Evolutionary conservation across 2,797 vertebrate species (phyloP).

Genomic region (Halcyon chelicuti): DNA sequence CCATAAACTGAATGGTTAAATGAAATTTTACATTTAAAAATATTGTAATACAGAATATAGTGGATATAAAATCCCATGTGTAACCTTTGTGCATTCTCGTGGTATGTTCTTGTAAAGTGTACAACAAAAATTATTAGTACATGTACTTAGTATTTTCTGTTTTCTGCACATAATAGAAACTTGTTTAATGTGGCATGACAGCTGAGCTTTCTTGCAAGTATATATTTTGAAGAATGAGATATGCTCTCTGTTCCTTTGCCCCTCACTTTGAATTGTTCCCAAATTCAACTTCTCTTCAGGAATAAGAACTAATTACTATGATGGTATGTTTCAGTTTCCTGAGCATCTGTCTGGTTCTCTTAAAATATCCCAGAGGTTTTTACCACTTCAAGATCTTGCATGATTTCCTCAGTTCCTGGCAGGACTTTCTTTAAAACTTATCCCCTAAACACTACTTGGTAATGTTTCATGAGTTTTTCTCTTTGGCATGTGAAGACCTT

Average conservation of each 20-base stretch:
- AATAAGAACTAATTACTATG: slow-evolving; percentile 44
- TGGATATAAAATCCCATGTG: not conserved
- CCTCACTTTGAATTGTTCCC: slow-evolving; percentile 43
- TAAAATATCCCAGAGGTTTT: slow-evolving; percentile 40
- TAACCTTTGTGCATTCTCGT: not conserved
- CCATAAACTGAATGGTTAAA: not conserved
- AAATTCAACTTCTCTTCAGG: slow-evolving; percentile 26
- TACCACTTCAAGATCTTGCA: slow-evolving; percentile 44
- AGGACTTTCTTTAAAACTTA: slow-evolving; percentile 46
- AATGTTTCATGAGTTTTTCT: slow-evolving; percentile 48
- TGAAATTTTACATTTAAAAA: not conserved
- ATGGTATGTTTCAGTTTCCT: slow-evolving; percentile 42
- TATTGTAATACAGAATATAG: not conserved
- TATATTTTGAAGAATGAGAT: slow-evolving; percentile 36
- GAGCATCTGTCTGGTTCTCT: slow-evolving; percentile 54
- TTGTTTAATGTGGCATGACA: slow-evolving; percentile 16
- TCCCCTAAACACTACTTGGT: slow-evolving; percentile 11
- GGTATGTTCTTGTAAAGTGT: not conserved
- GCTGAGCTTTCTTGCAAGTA: not conserved
- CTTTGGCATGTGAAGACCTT: slow-evolving; percentile 38
- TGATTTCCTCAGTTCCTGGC: slow-evolving; percentile 52
- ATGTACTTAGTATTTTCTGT: not conserved
- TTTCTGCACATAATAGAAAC: not conserved
- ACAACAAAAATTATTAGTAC: not conserved
- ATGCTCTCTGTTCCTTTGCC: not conserved